Conservation (phyloP, 1,140 invertebrate species). For the Drosophila ercepeae region DNA sequence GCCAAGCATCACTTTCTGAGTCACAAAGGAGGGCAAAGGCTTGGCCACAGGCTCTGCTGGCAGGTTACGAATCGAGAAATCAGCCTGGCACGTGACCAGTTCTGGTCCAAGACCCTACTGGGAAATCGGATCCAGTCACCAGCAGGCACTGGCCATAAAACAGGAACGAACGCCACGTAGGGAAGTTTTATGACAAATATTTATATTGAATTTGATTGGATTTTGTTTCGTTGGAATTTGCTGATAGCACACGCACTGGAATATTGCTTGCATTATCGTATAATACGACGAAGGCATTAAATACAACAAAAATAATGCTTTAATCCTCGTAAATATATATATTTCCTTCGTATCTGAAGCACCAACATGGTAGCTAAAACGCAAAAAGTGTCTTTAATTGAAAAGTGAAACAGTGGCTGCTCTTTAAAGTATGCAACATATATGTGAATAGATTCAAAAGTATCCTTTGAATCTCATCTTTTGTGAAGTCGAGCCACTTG, state of each 20-base stretch:
- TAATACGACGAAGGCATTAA: background rate
- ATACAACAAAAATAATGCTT: background rate
- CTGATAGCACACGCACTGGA: slow-evolving; percentile 50
- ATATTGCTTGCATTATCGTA: background rate
- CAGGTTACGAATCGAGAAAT: slow-evolving; percentile 1
- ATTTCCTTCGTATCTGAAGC: too few species aligned
- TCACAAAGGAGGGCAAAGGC: background rate
- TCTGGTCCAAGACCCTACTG: background rate
- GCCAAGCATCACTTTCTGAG: too few species aligned
- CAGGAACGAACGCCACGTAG: slow-evolving; percentile 27
- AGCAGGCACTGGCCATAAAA: background rate
- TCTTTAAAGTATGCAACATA: background rate
- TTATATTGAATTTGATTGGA: slow-evolving; percentile 59
- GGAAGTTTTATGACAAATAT: slow-evolving; percentile 42
- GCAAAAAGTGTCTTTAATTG: background rate
- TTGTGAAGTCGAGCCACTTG: background rate
- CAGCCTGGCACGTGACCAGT: slow-evolving; percentile 23
- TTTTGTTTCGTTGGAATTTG: slow-evolving; percentile 47
- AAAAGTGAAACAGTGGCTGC: background rate
- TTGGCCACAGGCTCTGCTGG: background rate
- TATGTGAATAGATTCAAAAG: too few species aligned
- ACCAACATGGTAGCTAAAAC: too few species aligned
- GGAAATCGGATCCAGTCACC: slow-evolving; percentile 11
- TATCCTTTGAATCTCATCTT: background rate
- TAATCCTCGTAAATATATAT: too few species aligned